phyloP scores from a whole-genome alignment of 2,113 vertebrate genomes.

The Rhinolophus ferrumequinum region DNA sequence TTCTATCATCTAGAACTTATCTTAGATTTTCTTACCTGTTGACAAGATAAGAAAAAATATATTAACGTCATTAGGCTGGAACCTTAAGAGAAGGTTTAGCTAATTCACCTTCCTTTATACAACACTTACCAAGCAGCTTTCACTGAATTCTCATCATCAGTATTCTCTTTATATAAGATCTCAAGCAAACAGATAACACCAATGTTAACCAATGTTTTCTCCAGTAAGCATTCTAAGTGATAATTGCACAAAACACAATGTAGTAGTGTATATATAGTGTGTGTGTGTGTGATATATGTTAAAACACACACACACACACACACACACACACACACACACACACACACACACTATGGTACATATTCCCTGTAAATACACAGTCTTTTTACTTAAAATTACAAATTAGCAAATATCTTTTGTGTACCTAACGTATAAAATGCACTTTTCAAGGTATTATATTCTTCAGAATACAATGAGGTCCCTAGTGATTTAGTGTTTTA shows the following conservation, averaged over 20 bases:
- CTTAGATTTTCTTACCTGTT: constrained; percentile 23
- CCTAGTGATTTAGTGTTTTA: not conserved
- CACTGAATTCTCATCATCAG: not conserved
- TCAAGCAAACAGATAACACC: not conserved
- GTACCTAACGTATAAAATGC: not conserved
- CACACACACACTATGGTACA: not conserved
- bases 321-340: no score
- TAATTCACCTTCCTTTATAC: not conserved
- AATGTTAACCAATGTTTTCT: not conserved
- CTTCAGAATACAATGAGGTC: not conserved
- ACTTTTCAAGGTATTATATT: not conserved
- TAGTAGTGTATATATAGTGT: not conserved
- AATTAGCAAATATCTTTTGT: not conserved
- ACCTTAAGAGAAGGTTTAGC: not conserved
- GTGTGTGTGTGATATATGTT: no score
- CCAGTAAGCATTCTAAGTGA: not conserved
- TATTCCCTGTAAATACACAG: not conserved
- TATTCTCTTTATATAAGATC: not conserved
- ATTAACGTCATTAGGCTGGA: not conserved
- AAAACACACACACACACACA: no score
- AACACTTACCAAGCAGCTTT: not conserved
- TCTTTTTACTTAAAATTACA: not conserved
- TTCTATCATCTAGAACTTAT: not conserved
- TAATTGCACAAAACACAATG: not conserved
- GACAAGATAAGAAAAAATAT: not conserved